These are phyloP conservation scores for Enteromius trimaculatus DNA, from an alignment of 2,797 vertebrate genomes.

Conservation along the genomic window DNA sequence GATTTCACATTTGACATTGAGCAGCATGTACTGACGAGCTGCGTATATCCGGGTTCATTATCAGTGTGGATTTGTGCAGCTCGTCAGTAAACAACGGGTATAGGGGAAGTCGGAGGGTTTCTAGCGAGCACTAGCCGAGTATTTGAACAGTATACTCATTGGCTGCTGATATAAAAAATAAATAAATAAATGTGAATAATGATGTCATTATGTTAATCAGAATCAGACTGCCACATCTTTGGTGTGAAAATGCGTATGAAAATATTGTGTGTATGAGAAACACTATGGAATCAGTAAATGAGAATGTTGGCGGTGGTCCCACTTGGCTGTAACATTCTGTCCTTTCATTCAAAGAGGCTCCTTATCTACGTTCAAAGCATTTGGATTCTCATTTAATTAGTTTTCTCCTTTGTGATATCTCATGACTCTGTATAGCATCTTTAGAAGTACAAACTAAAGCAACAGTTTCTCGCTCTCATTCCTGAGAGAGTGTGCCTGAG, in stretches of 20 bases:
- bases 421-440: conserved; percentile 18
- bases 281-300: background rate
- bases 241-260: background rate
- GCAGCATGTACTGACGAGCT: too few relatives aligned
- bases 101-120: background rate
- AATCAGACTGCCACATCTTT: background rate
- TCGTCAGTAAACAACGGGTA: background rate
- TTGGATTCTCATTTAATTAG: conserved; percentile 12
- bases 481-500: conserved; percentile 21
- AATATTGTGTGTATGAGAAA: conserved; percentile 7
- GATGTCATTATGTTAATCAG: background rate
- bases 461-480: conserved; percentile 13
- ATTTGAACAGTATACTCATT: background rate
- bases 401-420: conserved; percentile 25
- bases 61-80: too few relatives aligned
- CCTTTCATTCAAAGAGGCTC: background rate
- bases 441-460: conserved; percentile 17
- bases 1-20: too few relatives aligned
- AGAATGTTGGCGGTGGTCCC: background rate
- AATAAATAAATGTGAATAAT: background rate
- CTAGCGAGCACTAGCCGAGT: background rate
- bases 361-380: conserved; percentile 25
- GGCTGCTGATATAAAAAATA: background rate
- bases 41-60: too few relatives aligned
- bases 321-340: conserved; percentile 10